Percentiles rank a stretch among this genome's conserved stretches.
phyloP scores from a whole-genome alignment of 2,888 invertebrate species.

The Antheraea assamensis region DNA sequence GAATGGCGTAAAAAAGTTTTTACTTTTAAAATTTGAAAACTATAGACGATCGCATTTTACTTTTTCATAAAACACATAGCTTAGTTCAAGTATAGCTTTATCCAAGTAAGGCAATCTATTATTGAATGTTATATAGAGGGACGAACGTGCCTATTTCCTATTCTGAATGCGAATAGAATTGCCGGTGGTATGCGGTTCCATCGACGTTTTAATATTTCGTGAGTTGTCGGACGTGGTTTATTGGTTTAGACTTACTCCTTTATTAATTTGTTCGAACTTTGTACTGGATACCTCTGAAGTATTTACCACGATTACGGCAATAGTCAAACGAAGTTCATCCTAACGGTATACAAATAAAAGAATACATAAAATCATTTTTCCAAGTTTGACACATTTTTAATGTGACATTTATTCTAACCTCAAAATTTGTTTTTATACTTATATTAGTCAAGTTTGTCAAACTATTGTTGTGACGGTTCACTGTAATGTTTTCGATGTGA shows the following conservation, averaged over 20 bases:
- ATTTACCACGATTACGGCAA: neutral
- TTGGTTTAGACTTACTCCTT: neutral
- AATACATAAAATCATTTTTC: no score
- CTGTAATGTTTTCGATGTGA: no score
- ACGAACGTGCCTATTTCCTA: slow-evolving; percentile 16
- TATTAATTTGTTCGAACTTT: neutral
- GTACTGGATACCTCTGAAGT: neutral
- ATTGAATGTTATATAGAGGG: slow-evolving; percentile 7
- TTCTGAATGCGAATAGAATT: slow-evolving; percentile 17
- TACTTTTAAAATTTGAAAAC: neutral
- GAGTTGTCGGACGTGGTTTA: neutral
- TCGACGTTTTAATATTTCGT: slow-evolving; percentile 18
- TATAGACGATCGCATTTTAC: neutral
- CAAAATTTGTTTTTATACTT: no score
- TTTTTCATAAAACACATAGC: neutral
- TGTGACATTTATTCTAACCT: no score
- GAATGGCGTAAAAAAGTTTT: no score
- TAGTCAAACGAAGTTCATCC: no score
- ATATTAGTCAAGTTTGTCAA: no score
- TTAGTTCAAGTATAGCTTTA: neutral
- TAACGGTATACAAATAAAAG: no score
- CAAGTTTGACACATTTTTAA: no score
- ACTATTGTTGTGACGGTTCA: no score
- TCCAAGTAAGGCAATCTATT: neutral
- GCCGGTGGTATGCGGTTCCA: slow-evolving; percentile 11